Percentiles rank a stretch among this genome's conserved stretches.
Evolutionary conservation across 2,113 vertebrate genomes (phyloP).

Genomic region (Phoxinus phoxinus): DNA sequence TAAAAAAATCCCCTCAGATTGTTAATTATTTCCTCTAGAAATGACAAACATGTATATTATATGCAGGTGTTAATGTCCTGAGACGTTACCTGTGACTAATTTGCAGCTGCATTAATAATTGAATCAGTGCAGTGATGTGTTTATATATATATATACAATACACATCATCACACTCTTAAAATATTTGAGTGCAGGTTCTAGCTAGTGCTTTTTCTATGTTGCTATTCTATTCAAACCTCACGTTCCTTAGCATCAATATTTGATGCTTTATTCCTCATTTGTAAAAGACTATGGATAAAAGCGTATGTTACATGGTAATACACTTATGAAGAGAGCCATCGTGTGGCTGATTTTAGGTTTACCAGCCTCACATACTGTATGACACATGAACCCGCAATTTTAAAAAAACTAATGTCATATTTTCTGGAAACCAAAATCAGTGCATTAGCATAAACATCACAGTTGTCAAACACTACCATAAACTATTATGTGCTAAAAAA

Average conservation of each 20-base stretch:
- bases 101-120: not conserved
- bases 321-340: not conserved
- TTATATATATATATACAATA: too few species aligned
- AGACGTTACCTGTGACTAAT: not conserved
- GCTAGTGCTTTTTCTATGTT: not conserved
- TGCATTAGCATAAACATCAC: not conserved
- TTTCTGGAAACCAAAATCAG: not conserved
- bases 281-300: not conserved
- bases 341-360: not conserved
- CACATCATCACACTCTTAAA: not conserved
- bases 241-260: not conserved
- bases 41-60: not conserved
- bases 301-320: not conserved
- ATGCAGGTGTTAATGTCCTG: not conserved
- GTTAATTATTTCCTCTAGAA: constrained; percentile 11
- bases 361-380: not conserved
- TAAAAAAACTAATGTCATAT: not conserved
- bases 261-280: not conserved
- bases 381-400: not conserved
- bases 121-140: not conserved
- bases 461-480: not conserved
- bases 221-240: not conserved
- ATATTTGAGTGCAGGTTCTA: not conserved
- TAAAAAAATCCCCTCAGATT: not conserved
- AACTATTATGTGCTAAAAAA: not conserved